phyloP scores from a whole-genome alignment of 2,888 invertebrate genomes.

The Hipparchia semele region DNA sequence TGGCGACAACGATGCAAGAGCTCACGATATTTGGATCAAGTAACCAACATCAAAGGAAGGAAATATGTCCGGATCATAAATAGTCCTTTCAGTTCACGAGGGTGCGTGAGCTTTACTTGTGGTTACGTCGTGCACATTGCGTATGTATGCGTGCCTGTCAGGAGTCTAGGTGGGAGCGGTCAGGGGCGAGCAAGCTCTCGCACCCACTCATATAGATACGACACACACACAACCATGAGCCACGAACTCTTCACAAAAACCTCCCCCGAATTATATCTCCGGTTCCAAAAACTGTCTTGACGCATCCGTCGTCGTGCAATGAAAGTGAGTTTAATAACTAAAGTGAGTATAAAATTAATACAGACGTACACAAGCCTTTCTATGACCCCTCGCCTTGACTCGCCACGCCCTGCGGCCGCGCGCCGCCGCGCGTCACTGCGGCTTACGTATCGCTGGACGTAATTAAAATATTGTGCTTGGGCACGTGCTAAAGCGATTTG shows the following conservation, averaged over 20 bases:
- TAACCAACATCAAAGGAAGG: no score
- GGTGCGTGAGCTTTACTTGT: no score
- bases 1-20: slow-evolving; percentile 9
- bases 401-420: slow-evolving; percentile 74
- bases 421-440: slow-evolving; percentile 68
- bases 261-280: background rate
- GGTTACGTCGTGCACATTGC: no score
- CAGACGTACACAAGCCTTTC: slow-evolving; percentile 73
- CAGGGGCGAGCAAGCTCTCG: no score
- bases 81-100: no score
- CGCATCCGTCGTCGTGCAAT: slow-evolving; percentile 10
- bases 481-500: slow-evolving; percentile 34
- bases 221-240: no score
- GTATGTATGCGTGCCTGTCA: no score
- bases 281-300: background rate
- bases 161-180: no score
- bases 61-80: no score
- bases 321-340: slow-evolving; percentile 31
- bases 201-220: no score
- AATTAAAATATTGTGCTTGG: slow-evolving; percentile 40
- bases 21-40: background rate
- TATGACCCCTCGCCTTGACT: slow-evolving; percentile 81
- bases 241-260: background rate
- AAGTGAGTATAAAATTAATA: slow-evolving; percentile 55
- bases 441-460: slow-evolving; percentile 50